A percentile compares a stretch with the other conserved stretches of the same genome.
Conservation (phyloP, 2,113 vertebrate species). For the Chunga burmeisteri region DNA sequence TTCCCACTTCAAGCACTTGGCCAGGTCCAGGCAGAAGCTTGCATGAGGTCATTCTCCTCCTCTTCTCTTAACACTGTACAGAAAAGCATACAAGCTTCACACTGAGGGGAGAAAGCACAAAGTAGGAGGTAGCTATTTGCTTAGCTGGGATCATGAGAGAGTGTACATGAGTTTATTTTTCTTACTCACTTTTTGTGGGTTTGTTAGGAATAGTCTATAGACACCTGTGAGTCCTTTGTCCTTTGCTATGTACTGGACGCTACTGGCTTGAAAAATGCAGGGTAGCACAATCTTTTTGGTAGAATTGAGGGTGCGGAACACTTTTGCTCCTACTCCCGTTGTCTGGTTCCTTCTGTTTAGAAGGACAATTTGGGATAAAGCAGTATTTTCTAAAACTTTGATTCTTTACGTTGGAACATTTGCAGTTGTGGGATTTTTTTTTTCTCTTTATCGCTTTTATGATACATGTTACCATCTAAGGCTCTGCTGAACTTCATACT, state of each 20-base stretch:
- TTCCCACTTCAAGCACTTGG: background rate
- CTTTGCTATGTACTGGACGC: background rate
- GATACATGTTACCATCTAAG: background rate
- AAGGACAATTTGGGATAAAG: background rate
- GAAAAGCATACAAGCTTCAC: background rate
- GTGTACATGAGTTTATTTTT: background rate
- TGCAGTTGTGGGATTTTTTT: background rate
- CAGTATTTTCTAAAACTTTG: background rate
- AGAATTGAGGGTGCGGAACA: background rate
- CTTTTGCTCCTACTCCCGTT: background rate
- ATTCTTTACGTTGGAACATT: background rate
- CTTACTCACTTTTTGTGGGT: background rate
- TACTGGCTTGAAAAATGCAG: background rate
- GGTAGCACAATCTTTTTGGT: background rate
- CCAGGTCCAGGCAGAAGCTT: background rate
- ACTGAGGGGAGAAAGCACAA: background rate
- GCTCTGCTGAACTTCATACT: background rate
- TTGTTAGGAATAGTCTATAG: background rate
- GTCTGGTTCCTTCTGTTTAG: background rate
- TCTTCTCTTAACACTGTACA: background rate
- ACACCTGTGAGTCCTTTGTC: background rate
- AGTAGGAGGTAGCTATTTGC: background rate
- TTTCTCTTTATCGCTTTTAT: background rate
- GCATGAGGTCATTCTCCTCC: background rate
- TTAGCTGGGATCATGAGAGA: background rate